Conservation (phyloP, 2,888 invertebrate species). For the Euproctis similis region DNA sequence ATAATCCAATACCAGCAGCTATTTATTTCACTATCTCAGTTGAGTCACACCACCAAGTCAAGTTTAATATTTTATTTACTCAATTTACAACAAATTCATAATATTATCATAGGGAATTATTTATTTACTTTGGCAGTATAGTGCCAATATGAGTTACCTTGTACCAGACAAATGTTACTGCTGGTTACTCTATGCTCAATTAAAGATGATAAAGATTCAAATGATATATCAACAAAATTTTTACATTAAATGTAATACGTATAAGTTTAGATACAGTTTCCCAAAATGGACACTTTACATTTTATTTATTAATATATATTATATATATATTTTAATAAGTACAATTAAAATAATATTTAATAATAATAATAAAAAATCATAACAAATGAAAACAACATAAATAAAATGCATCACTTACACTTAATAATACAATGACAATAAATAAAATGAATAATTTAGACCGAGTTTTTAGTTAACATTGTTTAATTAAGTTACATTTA, state of each 20-base stretch:
- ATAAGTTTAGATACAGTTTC: slow-evolving; percentile 33
- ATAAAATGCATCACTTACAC: slow-evolving; percentile 35
- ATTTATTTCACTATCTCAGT: slow-evolving; percentile 30
- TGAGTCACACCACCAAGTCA: slow-evolving; percentile 57
- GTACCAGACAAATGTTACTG: too few species aligned
- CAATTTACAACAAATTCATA: too few species aligned
- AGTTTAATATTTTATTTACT: slow-evolving; percentile 18
- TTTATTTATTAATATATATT: too few species aligned
- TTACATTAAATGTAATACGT: slow-evolving; percentile 16
- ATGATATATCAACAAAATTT: slow-evolving; percentile 8
- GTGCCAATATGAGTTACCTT: too few species aligned
- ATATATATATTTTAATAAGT: slow-evolving; percentile 9
- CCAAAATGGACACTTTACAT: too few species aligned
- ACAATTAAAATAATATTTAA: slow-evolving; percentile 7
- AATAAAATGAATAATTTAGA: slow-evolving; percentile 16
- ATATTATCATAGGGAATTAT: too few species aligned
- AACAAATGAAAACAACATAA: slow-evolving; percentile 23
- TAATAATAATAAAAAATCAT: slow-evolving; percentile 15
- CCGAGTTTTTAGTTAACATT: slow-evolving; percentile 8
- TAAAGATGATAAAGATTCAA: too few species aligned
- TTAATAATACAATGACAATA: slow-evolving; percentile 28
- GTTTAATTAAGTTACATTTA: not conserved
- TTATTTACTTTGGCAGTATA: too few species aligned
- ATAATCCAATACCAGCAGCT: slow-evolving; percentile 21
- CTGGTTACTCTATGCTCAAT: too few species aligned